phyloP scores from a whole-genome alignment of 1,140 invertebrate species.

The Tetramorium alpestre region DNA sequence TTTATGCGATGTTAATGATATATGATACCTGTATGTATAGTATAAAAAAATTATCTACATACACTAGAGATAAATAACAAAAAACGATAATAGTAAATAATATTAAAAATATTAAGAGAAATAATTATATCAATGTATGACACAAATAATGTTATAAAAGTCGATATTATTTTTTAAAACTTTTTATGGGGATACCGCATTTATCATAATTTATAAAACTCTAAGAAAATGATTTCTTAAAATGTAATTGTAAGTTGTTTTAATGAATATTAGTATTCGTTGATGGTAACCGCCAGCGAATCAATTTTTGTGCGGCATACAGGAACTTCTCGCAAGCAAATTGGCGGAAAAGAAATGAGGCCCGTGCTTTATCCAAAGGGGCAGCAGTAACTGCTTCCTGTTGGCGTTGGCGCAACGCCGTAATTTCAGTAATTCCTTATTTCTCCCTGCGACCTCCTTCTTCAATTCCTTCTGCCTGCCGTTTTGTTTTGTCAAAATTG shows the following conservation, averaged over 20 bases:
- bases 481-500: constrained; percentile 57
- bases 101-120: background rate
- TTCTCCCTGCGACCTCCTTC: constrained; percentile 10
- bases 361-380: constrained; percentile 33
- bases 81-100: background rate
- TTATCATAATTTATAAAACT: background rate
- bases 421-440: constrained; percentile 52
- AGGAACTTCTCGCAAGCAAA: constrained; percentile 36
- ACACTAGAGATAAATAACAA: too few relatives aligned
- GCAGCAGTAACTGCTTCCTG: constrained; percentile 52
- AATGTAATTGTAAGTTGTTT: too few relatives aligned
- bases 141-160: background rate
- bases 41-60: too few relatives aligned
- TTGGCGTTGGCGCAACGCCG: constrained; percentile 36
- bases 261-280: background rate
- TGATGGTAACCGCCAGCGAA: background rate
- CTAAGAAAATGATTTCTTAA: background rate
- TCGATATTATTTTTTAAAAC: background rate
- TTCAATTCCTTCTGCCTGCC: background rate
- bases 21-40: too few relatives aligned
- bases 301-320: constrained; percentile 24
- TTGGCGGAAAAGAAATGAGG: constrained; percentile 52
- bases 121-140: background rate
- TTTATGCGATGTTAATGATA: background rate
- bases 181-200: background rate